Base-by-base conservation (phyloP, 2,113 vertebrate genomes). In the Trichechus manatus region DNA sequence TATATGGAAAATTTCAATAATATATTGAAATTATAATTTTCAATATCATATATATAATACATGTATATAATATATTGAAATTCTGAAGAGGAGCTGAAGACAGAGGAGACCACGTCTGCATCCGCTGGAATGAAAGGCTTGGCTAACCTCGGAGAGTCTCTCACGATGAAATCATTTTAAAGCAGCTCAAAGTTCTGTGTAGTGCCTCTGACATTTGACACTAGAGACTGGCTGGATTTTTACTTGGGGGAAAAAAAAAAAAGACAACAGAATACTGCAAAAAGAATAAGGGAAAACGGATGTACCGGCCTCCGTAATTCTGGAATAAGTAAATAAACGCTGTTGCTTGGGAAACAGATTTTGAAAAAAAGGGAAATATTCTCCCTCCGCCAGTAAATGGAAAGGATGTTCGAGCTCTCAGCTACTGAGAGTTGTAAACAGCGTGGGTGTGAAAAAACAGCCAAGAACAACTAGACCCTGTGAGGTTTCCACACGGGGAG, bases 371-470 rank as follows among this genome's bases (percentile, higher is more conserved):
- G 31, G 59, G 81, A 66, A 82, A 95, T 25, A 44, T 75, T 53
- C 22, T 64, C 20, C 23, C 66, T 86, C 29, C 61, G 42, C 8
- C 64, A 61, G 42, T 93, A 96, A 86, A 88, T 1, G 33, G 64
- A 80, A 93, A 95, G 44, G 70, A 91, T 29, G 13, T n/a, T 83
- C 25, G 36, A 87, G 80, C 39, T 95, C 81, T 92, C 59, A 95
- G 50, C 44, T 50, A 31, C 33, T 36, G 61, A 23, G 22, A 89
- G 70, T 87, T 87, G 91, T 97, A 96, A 97, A 92, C 8, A 94
- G 89, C 68, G 96, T 97, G 97, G 96, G 97, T 77, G 95, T 96
- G 94, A 94, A 79, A 56, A 61, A 61, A 56, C 86, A 87, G 83
- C 25, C 42, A 96, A 87, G 97, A 94, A 92, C 96, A 94, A 72